A percentile compares a stretch with the other conserved stretches of the same genome.
phyloP scores from a whole-genome alignment of 2,797 vertebrate genomes.

The Lepidocolaptes lacrymiger region DNA sequence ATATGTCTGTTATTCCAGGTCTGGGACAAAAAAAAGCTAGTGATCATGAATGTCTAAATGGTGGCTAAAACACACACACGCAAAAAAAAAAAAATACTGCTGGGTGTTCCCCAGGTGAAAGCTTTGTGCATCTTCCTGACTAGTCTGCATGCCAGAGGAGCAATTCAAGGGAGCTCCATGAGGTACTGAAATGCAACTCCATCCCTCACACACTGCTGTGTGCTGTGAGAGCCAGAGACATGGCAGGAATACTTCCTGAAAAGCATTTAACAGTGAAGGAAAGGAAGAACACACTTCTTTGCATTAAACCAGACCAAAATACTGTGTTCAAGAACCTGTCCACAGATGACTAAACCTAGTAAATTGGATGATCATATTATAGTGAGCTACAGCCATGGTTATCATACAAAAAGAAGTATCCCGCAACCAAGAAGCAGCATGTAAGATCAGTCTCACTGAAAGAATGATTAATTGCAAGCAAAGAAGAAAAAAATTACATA shows the following conservation, averaged over 20 bases:
- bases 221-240: not conserved
- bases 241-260: not conserved
- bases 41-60: not conserved
- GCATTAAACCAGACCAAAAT: not conserved
- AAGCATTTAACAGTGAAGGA: not conserved
- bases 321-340: not conserved
- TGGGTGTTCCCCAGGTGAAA: not conserved
- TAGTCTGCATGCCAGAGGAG: not conserved
- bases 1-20: not conserved
- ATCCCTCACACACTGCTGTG: not conserved
- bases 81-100: not conserved
- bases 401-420: not conserved
- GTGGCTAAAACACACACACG: not conserved
- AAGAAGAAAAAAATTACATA: not conserved
- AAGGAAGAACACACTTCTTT: not conserved
- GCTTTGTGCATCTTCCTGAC: not conserved
- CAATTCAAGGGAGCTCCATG: not conserved
- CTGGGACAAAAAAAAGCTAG: not conserved
- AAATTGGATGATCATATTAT: not conserved
- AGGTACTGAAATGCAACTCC: not conserved
- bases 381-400: not conserved
- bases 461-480: conserved; percentile 4
- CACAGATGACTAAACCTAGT: not conserved
- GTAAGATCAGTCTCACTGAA: not conserved
- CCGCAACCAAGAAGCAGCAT: not conserved